Conservation (phyloP, 2,113 vertebrate species). For the Neogobius melanostomus region DNA sequence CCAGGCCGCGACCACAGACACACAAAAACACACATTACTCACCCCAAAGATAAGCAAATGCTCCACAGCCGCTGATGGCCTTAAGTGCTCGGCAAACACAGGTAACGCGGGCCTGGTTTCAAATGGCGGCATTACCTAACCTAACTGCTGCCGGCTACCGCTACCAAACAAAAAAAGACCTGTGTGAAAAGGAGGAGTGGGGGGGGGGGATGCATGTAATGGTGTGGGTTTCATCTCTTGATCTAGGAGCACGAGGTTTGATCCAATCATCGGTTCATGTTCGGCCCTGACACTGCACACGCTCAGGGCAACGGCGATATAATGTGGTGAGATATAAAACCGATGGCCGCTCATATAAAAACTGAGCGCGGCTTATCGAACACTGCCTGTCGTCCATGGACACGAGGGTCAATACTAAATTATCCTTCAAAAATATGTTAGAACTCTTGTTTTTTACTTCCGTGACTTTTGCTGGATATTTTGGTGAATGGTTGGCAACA, state of each 20-base stretch:
- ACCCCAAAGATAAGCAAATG: constrained; percentile 75
- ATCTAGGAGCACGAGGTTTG: constrained; percentile 23
- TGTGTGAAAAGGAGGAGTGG: background rate
- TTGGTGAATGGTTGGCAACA: no score
- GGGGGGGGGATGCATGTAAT: background rate
- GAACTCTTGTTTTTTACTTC: no score
- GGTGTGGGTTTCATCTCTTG: constrained; percentile 32
- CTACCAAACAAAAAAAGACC: constrained; percentile 4
- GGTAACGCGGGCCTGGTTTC: constrained; percentile 58
- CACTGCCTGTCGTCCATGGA: background rate
- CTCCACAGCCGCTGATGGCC: constrained; percentile 52
- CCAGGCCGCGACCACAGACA: constrained; percentile 66
- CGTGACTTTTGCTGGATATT: no score
- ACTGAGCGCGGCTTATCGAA: background rate
- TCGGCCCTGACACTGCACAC: constrained; percentile 14
- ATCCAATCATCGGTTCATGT: constrained; percentile 39
- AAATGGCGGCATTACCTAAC: constrained; percentile 47
- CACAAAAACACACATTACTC: constrained; percentile 74
- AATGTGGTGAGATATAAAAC: constrained; percentile 18
- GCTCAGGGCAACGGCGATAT: background rate
- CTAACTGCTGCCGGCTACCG: constrained; percentile 35
- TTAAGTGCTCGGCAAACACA: constrained; percentile 74
- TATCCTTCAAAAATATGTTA: background rate
- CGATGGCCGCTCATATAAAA: constrained; percentile 16
- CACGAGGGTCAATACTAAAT: background rate